These are phyloP conservation scores for Linepithema humile DNA, from an alignment of 1,140 invertebrate species.

Conservation along the genomic window DNA sequence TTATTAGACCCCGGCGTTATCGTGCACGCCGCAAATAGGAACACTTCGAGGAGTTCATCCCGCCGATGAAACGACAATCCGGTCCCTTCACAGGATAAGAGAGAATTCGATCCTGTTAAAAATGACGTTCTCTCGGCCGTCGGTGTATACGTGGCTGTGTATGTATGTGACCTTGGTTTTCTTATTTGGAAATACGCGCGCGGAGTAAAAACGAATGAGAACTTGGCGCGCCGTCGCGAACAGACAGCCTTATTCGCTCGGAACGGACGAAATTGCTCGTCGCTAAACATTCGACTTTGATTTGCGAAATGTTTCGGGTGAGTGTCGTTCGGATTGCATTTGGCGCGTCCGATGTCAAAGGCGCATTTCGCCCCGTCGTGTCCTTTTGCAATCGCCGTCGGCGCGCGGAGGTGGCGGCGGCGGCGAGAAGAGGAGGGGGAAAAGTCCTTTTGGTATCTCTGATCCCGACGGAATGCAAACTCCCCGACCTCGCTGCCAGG, in stretches of 20 bases:
- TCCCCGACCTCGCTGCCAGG: conserved; percentile 25
- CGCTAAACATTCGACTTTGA: conserved; percentile 36
- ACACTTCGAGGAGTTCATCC: background rate
- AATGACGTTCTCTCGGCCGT: conserved; percentile 6
- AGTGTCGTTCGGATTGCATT: conserved; percentile 41
- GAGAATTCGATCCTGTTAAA: conserved; percentile 24
- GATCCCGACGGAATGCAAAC: conserved; percentile 39
- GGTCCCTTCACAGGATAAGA: background rate
- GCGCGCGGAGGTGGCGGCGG: background rate
- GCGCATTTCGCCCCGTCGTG: conserved; percentile 33
- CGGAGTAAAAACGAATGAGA: too few species aligned
- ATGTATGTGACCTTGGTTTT: conserved; percentile 25
- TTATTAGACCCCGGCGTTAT: conserved; percentile 24
- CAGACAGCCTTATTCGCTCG: background rate
- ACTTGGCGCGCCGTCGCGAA: too few species aligned
- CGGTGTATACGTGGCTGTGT: too few species aligned
- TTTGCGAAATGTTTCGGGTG: conserved; percentile 51
- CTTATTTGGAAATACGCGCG: conserved; percentile 3
- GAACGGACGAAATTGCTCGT: background rate
- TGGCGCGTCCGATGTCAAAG: conserved; percentile 46
- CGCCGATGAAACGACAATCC: background rate
- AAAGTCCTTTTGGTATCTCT: conserved; percentile 41
- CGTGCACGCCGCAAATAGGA: conserved; percentile 16
- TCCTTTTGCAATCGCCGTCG: conserved; percentile 37
- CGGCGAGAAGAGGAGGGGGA: background rate